Base-by-base conservation (phyloP, 2,797 vertebrate genomes). In the Atherinosoma microstoma region DNA sequence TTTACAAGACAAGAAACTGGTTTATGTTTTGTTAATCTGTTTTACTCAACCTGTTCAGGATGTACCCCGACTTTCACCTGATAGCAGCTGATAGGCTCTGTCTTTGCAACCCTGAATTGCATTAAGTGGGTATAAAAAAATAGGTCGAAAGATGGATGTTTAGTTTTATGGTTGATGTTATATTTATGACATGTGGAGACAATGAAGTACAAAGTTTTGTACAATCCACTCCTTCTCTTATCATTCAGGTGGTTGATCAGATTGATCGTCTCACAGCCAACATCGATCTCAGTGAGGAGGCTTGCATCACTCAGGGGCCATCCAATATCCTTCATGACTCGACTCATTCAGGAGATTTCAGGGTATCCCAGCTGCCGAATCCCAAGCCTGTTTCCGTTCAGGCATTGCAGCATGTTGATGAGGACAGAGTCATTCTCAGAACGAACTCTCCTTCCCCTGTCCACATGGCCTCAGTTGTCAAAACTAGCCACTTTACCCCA, bases 211-310 rank as follows among this genome's bases (percentile, higher is more conserved):
- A 22, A 12, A 58, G 40, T 75, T 54, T 10, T 24, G 61, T 65
- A 10, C 38, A 68, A 79, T 61, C 15, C 56, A 78, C 53, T 45
- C 18, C 78, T 57, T 84, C 54, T 73, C 34, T 79, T 86, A 61
- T 87, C 76, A 75, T 89, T 87, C 88, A 96, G 95, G 95, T 96
- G 77, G 94, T 96, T n/a, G 82, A 95, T 73, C 93, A 96, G 86
- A 96, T 96, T 47, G 95, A 96, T 80, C 87, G 91, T 54, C 92
- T 96, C 73, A 96, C 95, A 35, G 94, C 94, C 38, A 88, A 78
- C 67, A 94, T 96, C 38, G 91, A 95, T 91, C 88, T 96, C 45
- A 75, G 53, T 4, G 90, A 92, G 45, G 91, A 90, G 34, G 61
- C 74, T 27, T 70, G 70, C 68, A 73, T 87, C 64, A 58, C 84